Evolutionary conservation across 1,140 invertebrate genomes (phyloP).

Genomic region (Ooceraea biroi): DNA sequence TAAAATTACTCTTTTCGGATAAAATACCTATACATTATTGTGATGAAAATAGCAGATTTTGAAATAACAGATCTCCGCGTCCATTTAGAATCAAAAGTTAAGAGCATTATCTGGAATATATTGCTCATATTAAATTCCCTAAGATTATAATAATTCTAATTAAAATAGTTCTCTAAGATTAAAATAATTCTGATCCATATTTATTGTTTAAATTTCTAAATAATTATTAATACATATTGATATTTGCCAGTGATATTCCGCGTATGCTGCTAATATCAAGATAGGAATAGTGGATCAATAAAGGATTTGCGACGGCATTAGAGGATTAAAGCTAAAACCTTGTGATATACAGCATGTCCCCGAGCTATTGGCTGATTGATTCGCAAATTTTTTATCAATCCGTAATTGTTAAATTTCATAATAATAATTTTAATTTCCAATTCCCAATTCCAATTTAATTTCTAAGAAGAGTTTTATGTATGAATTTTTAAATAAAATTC

Average conservation of each 20-base stretch:
- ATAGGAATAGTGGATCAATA: slow-evolving; percentile 18
- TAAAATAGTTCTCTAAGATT: too few relatives aligned
- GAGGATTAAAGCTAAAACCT: slow-evolving; percentile 34
- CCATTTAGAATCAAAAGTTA: background rate
- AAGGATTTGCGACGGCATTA: slow-evolving; percentile 23
- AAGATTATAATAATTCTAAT: too few relatives aligned
- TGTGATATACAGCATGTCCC: background rate
- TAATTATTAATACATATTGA: slow-evolving; percentile 12
- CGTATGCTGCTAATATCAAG: slow-evolving; percentile 16
- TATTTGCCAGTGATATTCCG: background rate
- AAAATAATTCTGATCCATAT: background rate
- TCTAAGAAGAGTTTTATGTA: too few relatives aligned
- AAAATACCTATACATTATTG: too few relatives aligned
- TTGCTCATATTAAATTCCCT: slow-evolving; percentile 1
- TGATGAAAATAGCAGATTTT: too few relatives aligned
- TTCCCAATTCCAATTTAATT: too few relatives aligned
- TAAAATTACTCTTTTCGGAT: too few relatives aligned
- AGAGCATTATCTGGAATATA: background rate
- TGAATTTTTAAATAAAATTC: too few relatives aligned
- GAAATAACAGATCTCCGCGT: background rate
- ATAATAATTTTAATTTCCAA: too few relatives aligned
- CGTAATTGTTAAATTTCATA: background rate
- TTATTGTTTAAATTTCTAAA: slow-evolving; percentile 7
- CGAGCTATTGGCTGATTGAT: background rate
- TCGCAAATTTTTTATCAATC: background rate